Percentiles rank a stretch among this genome's conserved stretches.
These are phyloP conservation scores for Notiomystis cincta DNA, from an alignment of 2,113 vertebrate species.

Conservation along the genomic window DNA sequence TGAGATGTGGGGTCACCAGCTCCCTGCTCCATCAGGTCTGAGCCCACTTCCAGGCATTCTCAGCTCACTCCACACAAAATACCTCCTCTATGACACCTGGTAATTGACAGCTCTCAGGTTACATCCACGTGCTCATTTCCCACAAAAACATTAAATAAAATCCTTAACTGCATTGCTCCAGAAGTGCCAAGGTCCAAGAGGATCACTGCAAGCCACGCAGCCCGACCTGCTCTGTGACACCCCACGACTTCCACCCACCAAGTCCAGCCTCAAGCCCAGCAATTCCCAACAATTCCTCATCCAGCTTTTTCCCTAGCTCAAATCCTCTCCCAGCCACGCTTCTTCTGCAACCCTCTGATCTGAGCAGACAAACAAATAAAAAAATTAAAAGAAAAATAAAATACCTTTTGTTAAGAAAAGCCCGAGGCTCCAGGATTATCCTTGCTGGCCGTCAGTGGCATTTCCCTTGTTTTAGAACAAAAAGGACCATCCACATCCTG, in stretches of 20 bases:
- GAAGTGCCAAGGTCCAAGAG: background rate
- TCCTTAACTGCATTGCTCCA: accelerated
- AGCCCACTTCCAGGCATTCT: background rate
- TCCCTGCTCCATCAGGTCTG: background rate
- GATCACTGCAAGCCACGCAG: background rate
- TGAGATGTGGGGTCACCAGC: background rate
- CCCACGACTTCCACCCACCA: background rate
- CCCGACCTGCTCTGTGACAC: background rate
- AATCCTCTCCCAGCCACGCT: background rate
- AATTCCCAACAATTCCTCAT: background rate
- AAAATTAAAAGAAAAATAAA: background rate
- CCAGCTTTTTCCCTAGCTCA: background rate
- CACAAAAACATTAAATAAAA: background rate
- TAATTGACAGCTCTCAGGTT: background rate
- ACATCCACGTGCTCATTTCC: background rate
- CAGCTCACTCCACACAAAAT: background rate
- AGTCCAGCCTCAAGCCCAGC: background rate
- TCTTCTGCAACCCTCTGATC: background rate
- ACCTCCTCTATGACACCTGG: background rate
- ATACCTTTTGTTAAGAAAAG: background rate
- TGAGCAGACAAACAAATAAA: background rate
- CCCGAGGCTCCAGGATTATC: background rate
- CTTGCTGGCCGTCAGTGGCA: background rate
- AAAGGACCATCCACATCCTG: background rate
- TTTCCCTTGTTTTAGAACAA: background rate